Percentiles rank a stretch among this genome's conserved stretches.
phyloP scores from a whole-genome alignment of 2,113 vertebrate species.

The Odontophorus gujanensis region DNA sequence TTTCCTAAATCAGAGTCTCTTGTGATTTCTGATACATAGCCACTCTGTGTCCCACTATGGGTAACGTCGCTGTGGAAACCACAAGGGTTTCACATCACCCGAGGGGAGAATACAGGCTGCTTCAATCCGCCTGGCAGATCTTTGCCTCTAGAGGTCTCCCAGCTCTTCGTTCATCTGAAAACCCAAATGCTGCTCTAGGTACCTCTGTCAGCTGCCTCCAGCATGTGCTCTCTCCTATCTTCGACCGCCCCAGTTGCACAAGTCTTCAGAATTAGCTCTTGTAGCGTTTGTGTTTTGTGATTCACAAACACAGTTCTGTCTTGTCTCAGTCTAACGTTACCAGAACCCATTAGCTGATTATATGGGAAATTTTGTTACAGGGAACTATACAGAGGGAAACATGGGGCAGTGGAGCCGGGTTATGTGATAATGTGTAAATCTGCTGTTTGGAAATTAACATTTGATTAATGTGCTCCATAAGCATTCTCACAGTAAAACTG shows the following conservation, averaged over 20 bases:
- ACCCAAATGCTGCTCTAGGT: rapidly evolving
- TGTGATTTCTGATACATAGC: not conserved
- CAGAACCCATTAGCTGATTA: not conserved
- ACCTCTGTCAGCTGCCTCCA: not conserved
- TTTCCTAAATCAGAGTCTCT: not conserved
- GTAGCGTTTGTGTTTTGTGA: not conserved
- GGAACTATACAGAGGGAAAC: not conserved
- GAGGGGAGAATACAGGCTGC: not conserved
- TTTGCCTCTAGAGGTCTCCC: constrained; percentile 48
- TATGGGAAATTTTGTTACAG: not conserved
- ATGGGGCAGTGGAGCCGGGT: not conserved
- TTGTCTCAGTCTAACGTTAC: not conserved
- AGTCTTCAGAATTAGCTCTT: not conserved
- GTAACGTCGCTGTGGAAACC: not conserved
- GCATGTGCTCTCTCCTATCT: not conserved
- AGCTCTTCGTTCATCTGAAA: not conserved
- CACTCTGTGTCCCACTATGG: not conserved
- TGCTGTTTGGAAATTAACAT: not conserved
- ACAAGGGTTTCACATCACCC: not conserved
- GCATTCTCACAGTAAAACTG: not conserved
- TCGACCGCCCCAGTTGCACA: not conserved
- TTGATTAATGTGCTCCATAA: not conserved
- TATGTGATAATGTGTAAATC: not conserved
- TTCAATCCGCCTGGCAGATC: not conserved
- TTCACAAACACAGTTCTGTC: not conserved